phyloP scores from a whole-genome alignment of 2,888 invertebrate species.

The Myathropa florea region DNA sequence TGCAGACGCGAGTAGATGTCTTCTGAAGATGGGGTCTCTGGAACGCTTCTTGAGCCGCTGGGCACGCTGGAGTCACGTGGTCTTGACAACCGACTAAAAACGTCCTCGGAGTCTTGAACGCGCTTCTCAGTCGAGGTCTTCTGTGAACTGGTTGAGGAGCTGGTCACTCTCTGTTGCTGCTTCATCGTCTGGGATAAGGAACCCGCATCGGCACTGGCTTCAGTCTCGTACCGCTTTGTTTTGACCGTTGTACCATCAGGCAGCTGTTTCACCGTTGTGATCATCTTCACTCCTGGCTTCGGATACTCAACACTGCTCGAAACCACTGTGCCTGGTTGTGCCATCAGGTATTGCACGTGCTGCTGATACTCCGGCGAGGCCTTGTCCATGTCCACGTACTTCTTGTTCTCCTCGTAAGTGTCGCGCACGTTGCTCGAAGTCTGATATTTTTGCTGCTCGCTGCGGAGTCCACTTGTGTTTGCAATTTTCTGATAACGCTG shows the following conservation, averaged over 20 bases:
- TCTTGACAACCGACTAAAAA: constrained; percentile 63
- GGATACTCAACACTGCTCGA: constrained; percentile 84
- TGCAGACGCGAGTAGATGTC: constrained; percentile 39
- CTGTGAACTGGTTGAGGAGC: constrained; percentile 52
- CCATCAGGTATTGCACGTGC: constrained; percentile 77
- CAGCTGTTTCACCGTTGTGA: constrained; percentile 85
- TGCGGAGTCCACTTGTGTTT: constrained; percentile 35
- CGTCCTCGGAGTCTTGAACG: constrained; percentile 69
- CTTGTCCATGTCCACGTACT: constrained; percentile 79
- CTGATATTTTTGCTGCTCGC: constrained; percentile 74
- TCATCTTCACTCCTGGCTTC: constrained; percentile 85
- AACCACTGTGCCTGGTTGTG: constrained; percentile 81
- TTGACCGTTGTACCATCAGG: constrained; percentile 86
- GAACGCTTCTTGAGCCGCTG: constrained; percentile 19
- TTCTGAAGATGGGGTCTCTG: constrained; percentile 29
- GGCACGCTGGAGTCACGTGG: constrained; percentile 51
- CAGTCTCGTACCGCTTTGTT: constrained; percentile 86
- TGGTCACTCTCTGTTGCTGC: constrained; percentile 58
- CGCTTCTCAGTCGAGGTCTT: constrained; percentile 59
- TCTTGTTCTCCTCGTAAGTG: constrained; percentile 75
- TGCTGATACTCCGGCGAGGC: constrained; percentile 79
- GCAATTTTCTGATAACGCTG: constrained; percentile 40
- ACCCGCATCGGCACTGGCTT: constrained; percentile 73
- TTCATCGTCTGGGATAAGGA: constrained; percentile 49
- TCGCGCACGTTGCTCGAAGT: constrained; percentile 74